A percentile compares a stretch with the other conserved stretches of the same genome.
These are phyloP conservation scores for Psilopsiagon aurifrons DNA, from an alignment of 2,113 vertebrate species.

Conservation along the genomic window DNA sequence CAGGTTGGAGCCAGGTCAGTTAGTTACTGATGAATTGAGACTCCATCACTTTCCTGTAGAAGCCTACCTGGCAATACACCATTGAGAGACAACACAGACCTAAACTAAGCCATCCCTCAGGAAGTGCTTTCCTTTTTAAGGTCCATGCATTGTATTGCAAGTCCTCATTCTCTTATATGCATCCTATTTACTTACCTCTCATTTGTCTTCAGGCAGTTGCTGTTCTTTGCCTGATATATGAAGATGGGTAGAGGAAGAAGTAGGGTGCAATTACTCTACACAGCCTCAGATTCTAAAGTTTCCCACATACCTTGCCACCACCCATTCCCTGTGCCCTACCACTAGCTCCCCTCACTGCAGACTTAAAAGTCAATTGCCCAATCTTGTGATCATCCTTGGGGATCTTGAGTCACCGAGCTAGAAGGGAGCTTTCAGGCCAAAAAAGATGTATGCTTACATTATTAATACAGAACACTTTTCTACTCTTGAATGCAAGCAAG, in stretches of 20 bases:
- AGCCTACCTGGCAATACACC: background rate
- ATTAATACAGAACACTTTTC: background rate
- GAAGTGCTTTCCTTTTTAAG: background rate
- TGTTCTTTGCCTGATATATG: background rate
- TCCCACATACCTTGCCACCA: background rate
- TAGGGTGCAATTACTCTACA: background rate
- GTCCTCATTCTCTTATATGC: background rate
- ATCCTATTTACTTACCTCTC: background rate
- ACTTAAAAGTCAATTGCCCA: background rate
- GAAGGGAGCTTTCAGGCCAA: background rate
- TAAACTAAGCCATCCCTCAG: background rate
- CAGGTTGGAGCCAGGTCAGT: background rate
- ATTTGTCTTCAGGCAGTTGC: background rate
- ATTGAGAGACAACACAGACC: background rate
- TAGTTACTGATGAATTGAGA: background rate
- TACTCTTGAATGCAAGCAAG: background rate
- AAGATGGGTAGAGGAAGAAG: background rate
- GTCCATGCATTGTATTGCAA: background rate
- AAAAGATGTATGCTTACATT: background rate
- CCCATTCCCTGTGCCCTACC: background rate
- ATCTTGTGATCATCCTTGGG: background rate
- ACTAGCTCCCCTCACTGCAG: background rate
- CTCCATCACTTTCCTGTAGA: background rate
- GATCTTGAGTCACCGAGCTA: background rate
- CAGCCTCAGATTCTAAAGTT: background rate